Evolutionary conservation across 2,888 invertebrate genomes (phyloP).

Genomic region (Brachylomia viminalis): DNA sequence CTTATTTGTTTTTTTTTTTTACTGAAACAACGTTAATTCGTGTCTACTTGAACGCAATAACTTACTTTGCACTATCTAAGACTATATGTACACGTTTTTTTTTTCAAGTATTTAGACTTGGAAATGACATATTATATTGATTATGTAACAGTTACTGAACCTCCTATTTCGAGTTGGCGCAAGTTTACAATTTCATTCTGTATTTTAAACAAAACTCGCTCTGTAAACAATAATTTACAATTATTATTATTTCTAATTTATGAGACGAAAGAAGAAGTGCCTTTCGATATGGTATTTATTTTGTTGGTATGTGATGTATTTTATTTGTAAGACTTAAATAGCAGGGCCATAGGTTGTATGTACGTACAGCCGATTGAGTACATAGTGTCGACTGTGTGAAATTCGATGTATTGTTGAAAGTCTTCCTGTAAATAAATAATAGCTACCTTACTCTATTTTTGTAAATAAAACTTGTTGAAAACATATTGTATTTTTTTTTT

Average conservation of each 20-base stretch:
- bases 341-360: background rate
- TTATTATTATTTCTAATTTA: background rate
- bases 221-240: slow-evolving; percentile 9
- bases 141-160: too few species aligned
- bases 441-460: slow-evolving; percentile 60
- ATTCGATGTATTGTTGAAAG: slow-evolving; percentile 42
- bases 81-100: too few species aligned
- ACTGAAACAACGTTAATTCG: too few species aligned
- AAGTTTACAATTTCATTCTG: too few species aligned
- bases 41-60: too few species aligned
- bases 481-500: slow-evolving; percentile 16
- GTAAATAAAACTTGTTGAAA: slow-evolving; percentile 59
- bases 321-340: background rate
- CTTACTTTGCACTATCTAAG: too few species aligned
- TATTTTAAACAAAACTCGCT: background rate
- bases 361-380: background rate
- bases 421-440: slow-evolving; percentile 66
- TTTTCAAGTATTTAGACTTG: too few species aligned
- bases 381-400: background rate
- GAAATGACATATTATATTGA: too few species aligned
- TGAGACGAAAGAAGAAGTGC: background rate
- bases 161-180: too few species aligned
- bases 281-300: slow-evolving; percentile 27
- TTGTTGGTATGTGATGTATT: slow-evolving; percentile 4
- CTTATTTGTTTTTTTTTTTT: too few species aligned